These are phyloP conservation scores for Monodelphis domestica DNA, from an alignment of 2,797 vertebrate species.

Conservation along the genomic window DNA sequence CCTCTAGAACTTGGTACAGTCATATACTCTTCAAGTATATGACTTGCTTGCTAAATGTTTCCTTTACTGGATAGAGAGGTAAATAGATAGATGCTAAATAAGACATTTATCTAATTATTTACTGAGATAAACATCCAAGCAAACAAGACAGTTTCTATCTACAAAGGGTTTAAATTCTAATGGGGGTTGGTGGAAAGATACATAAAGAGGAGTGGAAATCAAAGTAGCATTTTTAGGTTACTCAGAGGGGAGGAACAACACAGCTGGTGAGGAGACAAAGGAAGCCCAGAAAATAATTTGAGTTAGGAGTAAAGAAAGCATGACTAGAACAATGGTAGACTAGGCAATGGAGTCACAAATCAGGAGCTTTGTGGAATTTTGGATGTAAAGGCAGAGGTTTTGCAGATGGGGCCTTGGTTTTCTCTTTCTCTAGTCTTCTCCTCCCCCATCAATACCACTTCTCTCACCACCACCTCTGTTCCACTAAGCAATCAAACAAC, in stretches of 20 bases:
- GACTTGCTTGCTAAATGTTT: not conserved
- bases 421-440: not conserved
- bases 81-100: not conserved
- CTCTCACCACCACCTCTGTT: accelerated
- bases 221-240: not conserved
- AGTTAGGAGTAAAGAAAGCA: not conserved
- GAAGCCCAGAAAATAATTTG: not conserved
- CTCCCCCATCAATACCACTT: not conserved
- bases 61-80: not conserved
- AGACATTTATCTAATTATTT: not conserved
- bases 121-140: not conserved
- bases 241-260: not conserved
- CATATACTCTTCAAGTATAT: not conserved
- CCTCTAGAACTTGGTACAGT: not conserved
- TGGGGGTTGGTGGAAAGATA: not conserved
- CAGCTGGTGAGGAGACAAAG: not conserved
- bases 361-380: not conserved
- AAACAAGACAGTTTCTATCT: not conserved
- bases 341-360: not conserved
- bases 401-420: not conserved
- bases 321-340: not conserved
- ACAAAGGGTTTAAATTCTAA: not conserved
- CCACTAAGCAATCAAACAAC: not conserved
- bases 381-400: not conserved
- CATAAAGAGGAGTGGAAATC: not conserved